phyloP scores from a whole-genome alignment of 2,888 invertebrate species.

The Amphiduros pacificus region DNA sequence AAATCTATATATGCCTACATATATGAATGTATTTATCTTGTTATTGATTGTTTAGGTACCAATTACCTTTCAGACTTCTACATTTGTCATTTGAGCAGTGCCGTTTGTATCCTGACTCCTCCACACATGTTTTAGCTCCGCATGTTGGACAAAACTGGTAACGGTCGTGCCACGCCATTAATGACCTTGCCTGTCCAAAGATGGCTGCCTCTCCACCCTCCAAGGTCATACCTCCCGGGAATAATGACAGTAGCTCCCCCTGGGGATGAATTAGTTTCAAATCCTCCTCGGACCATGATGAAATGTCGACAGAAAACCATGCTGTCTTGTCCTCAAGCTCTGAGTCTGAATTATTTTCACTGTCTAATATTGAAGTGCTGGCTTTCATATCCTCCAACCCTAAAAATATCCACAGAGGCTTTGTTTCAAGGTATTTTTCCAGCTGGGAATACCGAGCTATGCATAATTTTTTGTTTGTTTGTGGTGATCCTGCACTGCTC shows the following conservation, averaged over 20 bases:
- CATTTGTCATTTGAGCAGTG: constrained; percentile 46
- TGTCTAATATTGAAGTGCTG: background rate
- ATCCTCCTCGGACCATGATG: constrained; percentile 22
- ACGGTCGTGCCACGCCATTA: constrained; percentile 60
- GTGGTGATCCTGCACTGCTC: background rate
- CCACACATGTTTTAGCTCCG: constrained; percentile 47
- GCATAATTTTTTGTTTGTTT: background rate
- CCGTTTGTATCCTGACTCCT: constrained; percentile 55
- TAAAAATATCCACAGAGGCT: constrained; percentile 44
- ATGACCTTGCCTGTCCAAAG: constrained; percentile 56
- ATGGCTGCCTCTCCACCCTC: constrained; percentile 48
- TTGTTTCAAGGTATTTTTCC: constrained; percentile 32
- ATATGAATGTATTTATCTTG: no score
- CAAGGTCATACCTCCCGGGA: constrained; percentile 41
- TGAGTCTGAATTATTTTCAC: no score
- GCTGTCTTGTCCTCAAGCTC: constrained; percentile 29
- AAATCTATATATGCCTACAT: no score
- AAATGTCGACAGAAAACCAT: constrained; percentile 50
- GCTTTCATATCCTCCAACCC: constrained; percentile 35
- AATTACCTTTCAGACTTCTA: constrained; percentile 49
- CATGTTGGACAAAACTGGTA: constrained; percentile 61
- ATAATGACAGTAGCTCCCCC: constrained; percentile 4
- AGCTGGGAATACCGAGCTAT: constrained; percentile 33
- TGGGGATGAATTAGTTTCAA: constrained; percentile 11
- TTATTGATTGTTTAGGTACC: no score